Base-by-base conservation (phyloP, 1,140 invertebrate species). In the Drosophila kepulauana region DNA sequence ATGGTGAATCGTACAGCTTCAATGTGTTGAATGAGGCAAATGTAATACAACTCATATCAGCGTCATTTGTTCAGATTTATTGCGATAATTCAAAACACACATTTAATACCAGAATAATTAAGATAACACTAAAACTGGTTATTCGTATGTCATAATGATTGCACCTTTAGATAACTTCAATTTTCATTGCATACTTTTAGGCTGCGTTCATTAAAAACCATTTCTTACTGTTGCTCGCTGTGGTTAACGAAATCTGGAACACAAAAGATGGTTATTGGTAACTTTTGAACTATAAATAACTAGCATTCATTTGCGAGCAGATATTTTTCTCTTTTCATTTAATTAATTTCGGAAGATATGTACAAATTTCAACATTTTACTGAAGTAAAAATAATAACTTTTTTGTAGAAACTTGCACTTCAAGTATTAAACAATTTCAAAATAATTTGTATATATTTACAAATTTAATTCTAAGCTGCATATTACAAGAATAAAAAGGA, bases 161-260 rank as follows among this genome's bases (percentile, higher is more conserved):
- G 20, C n/a, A 45, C 5, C 11, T 20, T 45, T 10, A 25, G 2
- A 2, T 25, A 7, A 25, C 10, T 25, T 49, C 0, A 25, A 49
- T 4, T 69, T 52, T 35, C 33, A n/a, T 63, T 46, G 45, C 54
- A 58, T 58, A 72, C 33, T 68, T 58, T 68, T 51, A 58, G 65
- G 52, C 41, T 3, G 41, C 13, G 1, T 1, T 13, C 5, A 5
- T 41, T 10, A 13, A n/a, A 1, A 11, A 5, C 3, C 13, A 0
- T 43, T 13, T 0, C n/a, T 13, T 43, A 13, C 41, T 13, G n/a
- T 43, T 43, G 13, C n/a, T 13, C n/a, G 8, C n/a, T 13, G 11
- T 13, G 41, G 3, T 41, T 10, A 41, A 41, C 35, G 10, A 8
- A 38, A 38, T 11, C 35, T 38, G 35, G 7, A 38, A 38, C 35